Conservation (phyloP, 2,113 vertebrate genomes). For the Cepphus grylle region DNA sequence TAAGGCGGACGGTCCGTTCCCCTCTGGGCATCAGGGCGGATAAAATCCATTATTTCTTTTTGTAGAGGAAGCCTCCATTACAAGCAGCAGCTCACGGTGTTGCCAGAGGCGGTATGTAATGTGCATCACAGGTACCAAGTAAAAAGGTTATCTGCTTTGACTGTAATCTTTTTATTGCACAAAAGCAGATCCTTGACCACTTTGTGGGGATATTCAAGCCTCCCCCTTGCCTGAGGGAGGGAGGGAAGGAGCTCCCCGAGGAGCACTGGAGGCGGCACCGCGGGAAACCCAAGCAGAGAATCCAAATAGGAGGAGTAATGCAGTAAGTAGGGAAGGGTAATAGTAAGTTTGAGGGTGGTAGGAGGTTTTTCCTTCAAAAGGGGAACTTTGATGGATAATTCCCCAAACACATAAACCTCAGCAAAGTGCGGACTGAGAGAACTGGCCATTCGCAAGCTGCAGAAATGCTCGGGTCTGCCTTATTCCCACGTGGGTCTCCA, state of each 20-base stretch:
- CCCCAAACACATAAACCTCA: not conserved
- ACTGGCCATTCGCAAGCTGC: not conserved
- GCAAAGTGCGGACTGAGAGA: not conserved
- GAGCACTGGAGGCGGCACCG: not conserved
- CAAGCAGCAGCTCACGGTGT: not conserved
- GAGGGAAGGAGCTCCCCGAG: not conserved
- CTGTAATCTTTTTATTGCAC: constrained; percentile 9
- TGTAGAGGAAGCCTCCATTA: not conserved
- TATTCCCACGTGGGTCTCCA: not conserved
- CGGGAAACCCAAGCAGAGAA: not conserved
- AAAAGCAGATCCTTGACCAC: constrained; percentile 8
- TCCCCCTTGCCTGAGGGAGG: not conserved
- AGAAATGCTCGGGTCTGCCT: fast-evolving
- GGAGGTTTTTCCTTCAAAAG: not conserved
- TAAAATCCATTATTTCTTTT: constrained; percentile 1
- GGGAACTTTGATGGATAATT: not conserved
- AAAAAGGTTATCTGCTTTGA: not conserved
- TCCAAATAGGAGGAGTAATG: not conserved
- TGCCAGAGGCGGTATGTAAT: not conserved
- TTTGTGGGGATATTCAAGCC: not conserved
- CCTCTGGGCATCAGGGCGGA: not conserved
- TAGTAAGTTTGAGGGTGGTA: not conserved
- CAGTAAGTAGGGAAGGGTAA: not conserved
- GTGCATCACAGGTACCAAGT: not conserved
- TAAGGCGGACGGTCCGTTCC: not conserved